phyloP scores from a whole-genome alignment of 2,888 invertebrate species.

The Spialia ferax region DNA sequence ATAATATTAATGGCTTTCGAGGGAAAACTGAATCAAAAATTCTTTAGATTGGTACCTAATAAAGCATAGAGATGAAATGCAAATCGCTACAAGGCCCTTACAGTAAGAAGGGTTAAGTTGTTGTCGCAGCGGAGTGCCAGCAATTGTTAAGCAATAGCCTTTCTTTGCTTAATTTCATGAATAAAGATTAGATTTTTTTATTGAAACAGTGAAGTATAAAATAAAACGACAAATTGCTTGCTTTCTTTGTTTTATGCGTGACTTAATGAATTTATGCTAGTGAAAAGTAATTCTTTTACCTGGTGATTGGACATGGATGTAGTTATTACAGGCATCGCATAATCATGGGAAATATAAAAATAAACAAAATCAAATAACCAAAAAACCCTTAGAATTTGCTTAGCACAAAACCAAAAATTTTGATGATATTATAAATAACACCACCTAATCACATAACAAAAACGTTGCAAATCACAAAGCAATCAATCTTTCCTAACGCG shows the following conservation, averaged over 20 bases:
- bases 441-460: neutral
- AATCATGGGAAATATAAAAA: too few species aligned
- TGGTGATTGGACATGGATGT: too few species aligned
- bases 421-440: neutral
- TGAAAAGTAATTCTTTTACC: too few species aligned
- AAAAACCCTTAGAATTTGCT: neutral
- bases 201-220: too few species aligned
- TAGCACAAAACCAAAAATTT: neutral
- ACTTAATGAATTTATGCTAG: too few species aligned
- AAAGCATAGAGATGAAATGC: constrained; percentile 75
- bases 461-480: constrained; percentile 20
- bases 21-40: constrained; percentile 1
- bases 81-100: constrained; percentile 66
- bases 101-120: constrained; percentile 76
- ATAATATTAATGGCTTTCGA: too few species aligned
- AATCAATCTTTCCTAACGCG: constrained; percentile 26
- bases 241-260: too few species aligned
- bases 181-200: constrained; percentile 61
- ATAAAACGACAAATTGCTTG: neutral
- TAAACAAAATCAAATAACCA: too few species aligned
- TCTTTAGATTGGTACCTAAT: neutral
- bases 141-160: constrained; percentile 63
- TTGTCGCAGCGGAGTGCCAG: constrained; percentile 79
- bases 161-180: constrained; percentile 66
- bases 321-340: too few species aligned